Base-by-base conservation (phyloP, 2,797 vertebrate species). In the Macroramphosus scolopax region DNA sequence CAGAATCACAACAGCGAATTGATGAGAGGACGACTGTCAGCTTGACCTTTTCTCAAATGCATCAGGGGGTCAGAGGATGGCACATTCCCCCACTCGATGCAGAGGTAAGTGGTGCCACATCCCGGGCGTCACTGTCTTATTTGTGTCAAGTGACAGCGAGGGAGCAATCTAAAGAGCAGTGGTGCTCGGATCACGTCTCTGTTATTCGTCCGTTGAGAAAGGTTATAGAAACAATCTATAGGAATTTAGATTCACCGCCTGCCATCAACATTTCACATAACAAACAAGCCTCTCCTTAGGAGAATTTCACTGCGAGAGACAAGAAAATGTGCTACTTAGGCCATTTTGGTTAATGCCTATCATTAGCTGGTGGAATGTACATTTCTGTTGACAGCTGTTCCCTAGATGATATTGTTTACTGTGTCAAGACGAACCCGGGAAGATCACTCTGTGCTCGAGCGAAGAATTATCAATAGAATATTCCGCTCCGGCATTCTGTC, bases 11-110 rank as follows among this genome's bases (percentile, higher is more conserved):
- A 66, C 64, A 24, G 51, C 31, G 24, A 68, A 75, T 74, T 88
- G 87, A 88, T 74, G 79, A 87, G 80, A 86, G 70, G 80, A 83
- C 64, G 59, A 80, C 77, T 90, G 89, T 90, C 88, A 88, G 83
- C 46, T 80, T 88, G 90, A 91, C 90, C 89, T 91, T 91, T 90
- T 89, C 86, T 75, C 59, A 79, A 86, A 91, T 88, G 88, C 87
- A 88, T 84, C 82, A 17, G 68, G 71, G 75, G 87, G 87, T 91
- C 84, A 87, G 77, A 86, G 80, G 82, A 84, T 77, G 69, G 74
- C 80, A 78, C 73, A 56, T 78, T 75, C 68, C 63, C 36, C 47
- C 18, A 47, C 71, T 76, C 60, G 13, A 78, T 72, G 65, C 68
- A 38, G 78, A 75, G 72, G 67, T 81, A 83, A 75, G 72, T 57